phyloP scores from a whole-genome alignment of 2,113 vertebrate genomes.

The Alosa alosa region DNA sequence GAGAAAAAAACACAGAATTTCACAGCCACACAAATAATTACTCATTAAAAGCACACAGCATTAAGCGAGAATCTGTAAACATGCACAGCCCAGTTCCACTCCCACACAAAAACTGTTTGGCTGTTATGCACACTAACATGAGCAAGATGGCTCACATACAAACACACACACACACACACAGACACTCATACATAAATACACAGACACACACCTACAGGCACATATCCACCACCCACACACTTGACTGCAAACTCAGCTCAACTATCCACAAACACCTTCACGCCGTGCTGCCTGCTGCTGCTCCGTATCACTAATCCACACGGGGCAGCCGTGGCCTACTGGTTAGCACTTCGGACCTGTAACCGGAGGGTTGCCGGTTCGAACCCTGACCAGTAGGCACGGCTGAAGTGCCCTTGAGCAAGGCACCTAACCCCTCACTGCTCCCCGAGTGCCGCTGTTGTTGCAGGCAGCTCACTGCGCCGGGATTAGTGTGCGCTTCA shows the following conservation, averaged over 20 bases:
- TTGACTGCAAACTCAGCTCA: background rate
- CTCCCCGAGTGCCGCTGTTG: too few species aligned
- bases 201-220: conserved; percentile 4
- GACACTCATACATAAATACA: background rate
- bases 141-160: background rate
- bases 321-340: too few species aligned
- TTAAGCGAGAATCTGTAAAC: background rate
- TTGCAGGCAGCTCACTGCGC: too few species aligned
- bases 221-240: conserved; percentile 15
- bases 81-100: background rate
- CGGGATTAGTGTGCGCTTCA: too few species aligned
- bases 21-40: background rate
- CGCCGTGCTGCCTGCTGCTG: background rate
- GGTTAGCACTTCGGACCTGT: too few species aligned
- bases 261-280: background rate
- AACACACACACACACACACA: background rate
- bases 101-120: background rate
- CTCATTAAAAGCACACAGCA: background rate
- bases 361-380: too few species aligned
- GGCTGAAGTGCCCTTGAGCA: too few species aligned
- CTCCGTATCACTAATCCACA: background rate
- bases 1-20: conserved; percentile 4
- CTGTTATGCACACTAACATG: conserved; percentile 17
- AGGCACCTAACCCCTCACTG: too few species aligned
- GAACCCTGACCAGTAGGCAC: too few species aligned